A percentile compares a stretch with the other conserved stretches of the same genome.
These are phyloP conservation scores for Sesamia nonagrioides DNA, from an alignment of 1,140 invertebrate genomes.

Conservation along the genomic window DNA sequence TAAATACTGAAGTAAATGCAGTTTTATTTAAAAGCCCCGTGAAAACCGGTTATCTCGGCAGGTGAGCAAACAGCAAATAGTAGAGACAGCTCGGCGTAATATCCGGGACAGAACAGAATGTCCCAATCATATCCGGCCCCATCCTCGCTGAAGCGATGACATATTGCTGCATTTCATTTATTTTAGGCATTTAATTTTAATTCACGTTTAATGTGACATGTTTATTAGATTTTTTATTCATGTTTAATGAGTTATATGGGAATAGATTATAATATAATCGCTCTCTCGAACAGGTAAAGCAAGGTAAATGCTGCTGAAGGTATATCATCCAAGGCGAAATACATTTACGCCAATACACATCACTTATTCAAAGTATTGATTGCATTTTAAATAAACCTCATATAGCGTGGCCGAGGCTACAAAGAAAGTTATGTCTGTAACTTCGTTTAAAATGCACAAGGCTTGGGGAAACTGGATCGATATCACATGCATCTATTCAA, in stretches of 20 bases:
- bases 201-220: background rate
- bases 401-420: background rate
- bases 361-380: constrained; percentile 23
- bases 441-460: background rate
- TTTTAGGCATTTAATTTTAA: constrained; percentile 10
- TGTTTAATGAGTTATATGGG: background rate
- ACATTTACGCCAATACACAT: background rate
- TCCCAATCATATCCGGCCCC: constrained; percentile 67
- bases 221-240: background rate
- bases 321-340: background rate
- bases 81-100: constrained; percentile 64
- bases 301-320: background rate
- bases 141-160: constrained; percentile 31
- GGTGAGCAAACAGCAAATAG: constrained; percentile 58
- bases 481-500: constrained; percentile 30
- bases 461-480: constrained; percentile 37
- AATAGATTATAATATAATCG: background rate
- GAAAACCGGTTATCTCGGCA: constrained; percentile 47
- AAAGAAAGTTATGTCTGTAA: constrained; percentile 12
- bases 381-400: constrained; percentile 24
- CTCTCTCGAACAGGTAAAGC: background rate
- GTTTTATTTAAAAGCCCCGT: constrained; percentile 42
- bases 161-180: constrained; percentile 48
- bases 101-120: constrained; percentile 67
- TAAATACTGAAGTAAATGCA: constrained; percentile 38